phyloP scores from a whole-genome alignment of 1,140 invertebrate species.

The Cephus cinctus region DNA sequence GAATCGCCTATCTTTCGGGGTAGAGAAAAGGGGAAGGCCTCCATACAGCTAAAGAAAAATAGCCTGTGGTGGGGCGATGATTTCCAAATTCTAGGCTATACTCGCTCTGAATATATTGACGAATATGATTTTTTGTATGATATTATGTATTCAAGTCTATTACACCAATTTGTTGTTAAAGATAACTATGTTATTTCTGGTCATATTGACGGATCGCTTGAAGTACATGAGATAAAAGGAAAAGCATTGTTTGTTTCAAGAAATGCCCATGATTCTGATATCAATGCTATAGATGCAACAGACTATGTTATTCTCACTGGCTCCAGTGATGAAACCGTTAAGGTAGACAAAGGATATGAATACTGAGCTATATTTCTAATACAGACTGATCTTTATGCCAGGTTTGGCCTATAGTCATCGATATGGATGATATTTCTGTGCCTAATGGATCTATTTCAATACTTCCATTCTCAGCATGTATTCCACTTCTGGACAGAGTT shows the following conservation, averaged over 20 bases:
- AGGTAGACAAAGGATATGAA: constrained; percentile 13
- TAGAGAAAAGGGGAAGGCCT: constrained; percentile 39
- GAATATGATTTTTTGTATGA: no score
- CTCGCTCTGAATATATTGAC: no score
- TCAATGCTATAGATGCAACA: constrained; percentile 53
- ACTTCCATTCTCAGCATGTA: no score
- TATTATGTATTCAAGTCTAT: constrained; percentile 48
- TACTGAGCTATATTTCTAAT: no score
- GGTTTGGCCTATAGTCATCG: constrained; percentile 31
- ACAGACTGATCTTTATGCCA: no score
- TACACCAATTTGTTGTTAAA: constrained; percentile 53
- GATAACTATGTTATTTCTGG: constrained; percentile 51
- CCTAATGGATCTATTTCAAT: constrained; percentile 20
- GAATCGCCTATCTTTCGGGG: constrained; percentile 31
- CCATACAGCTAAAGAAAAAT: constrained; percentile 37
- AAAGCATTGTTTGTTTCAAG: no score
- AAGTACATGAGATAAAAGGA: no score
- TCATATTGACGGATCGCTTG: no score
- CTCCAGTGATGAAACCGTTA: constrained; percentile 40
- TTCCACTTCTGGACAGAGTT: constrained; percentile 46
- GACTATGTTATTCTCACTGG: constrained; percentile 39
- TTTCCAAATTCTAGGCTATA: constrained; percentile 31
- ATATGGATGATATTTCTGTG: constrained; percentile 6
- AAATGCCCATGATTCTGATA: constrained; percentile 38
- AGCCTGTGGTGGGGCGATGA: constrained; percentile 49